Base-by-base conservation (phyloP, 2,888 invertebrate species). In the Phyllotreta cruciferae region DNA sequence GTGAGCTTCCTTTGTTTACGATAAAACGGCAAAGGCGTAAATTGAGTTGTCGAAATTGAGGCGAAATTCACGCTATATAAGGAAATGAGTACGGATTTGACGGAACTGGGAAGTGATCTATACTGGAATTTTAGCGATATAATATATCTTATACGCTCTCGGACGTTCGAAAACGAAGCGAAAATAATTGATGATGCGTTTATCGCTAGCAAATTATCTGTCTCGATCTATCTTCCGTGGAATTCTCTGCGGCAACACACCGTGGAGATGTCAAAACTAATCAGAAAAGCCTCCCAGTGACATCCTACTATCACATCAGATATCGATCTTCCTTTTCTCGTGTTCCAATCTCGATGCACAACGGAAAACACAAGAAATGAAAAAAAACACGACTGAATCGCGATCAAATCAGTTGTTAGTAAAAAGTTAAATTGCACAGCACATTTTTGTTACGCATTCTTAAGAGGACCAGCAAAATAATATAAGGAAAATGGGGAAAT, bases 261-360 rank as follows among this genome's bases (percentile, higher is more conserved):
- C 53, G 53, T 53, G 53, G 37, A 53, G 53, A 53, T 14, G 53
- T 53, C 53, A 53, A 53, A 53, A 53, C 53, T 38, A 53, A 39
- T 53, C 38, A 39, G 53, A 37, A 39, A 38, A 53, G 53, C 53
- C 14, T 14, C 13, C 53, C 38, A 38, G 53, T 53, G 53, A 53
- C 53, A 53, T 53, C 11, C 53, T 38, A 37, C 53, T 53, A 53
- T 53, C 53, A 39, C 38, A 39, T 53, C 39, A 13, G 38, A 53
- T 53, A 37, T 53, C 13, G 39, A 53, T 53, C 39, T 53, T 37
- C 53, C 53, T 53, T 53, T 13, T 53, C 53, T 49, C 36, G 35
- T 49, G 7, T 3, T 10, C 44, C 47, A 14, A 47, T 47, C 47
- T 47, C 47, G 47, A 47, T 34, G 14, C 47, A 49, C 49, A 49